Evolutionary conservation across 2,113 vertebrate species (phyloP).

Genomic region (Xiphorhynchus elegans): DNA sequence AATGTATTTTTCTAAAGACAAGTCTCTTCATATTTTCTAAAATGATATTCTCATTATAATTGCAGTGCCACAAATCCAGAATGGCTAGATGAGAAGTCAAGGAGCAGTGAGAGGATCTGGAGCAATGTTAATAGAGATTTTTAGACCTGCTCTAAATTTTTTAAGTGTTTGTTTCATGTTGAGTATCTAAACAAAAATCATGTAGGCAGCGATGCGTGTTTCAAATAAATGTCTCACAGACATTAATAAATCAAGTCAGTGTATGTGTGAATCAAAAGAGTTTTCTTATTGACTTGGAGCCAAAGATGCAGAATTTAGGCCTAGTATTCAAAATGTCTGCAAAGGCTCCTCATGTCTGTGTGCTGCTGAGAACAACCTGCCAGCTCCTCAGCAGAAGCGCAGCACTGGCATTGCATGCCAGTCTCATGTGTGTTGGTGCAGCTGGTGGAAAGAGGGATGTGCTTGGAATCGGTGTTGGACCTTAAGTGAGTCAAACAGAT

Average conservation of each 20-base stretch:
- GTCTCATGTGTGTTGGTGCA: not conserved
- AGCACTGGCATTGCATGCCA: accelerated
- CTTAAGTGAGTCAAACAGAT: not conserved
- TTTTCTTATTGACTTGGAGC: not conserved
- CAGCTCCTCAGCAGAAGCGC: not conserved
- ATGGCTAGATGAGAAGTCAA: not conserved
- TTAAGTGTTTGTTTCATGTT: not conserved
- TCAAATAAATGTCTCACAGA: not conserved
- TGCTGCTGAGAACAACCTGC: not conserved
- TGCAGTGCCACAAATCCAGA: not conserved
- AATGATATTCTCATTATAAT: not conserved
- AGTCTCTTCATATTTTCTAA: not conserved
- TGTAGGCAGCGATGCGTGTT: accelerated
- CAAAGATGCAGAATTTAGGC: not conserved
- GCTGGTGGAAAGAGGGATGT: not conserved
- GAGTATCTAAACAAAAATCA: not conserved
- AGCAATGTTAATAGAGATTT: not conserved
- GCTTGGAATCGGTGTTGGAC: not conserved
- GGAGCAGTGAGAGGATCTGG: not conserved
- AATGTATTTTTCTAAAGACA: not conserved
- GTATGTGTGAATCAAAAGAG: not conserved
- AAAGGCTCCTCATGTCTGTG: not conserved
- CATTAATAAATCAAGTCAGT: not conserved
- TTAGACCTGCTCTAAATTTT: not conserved
- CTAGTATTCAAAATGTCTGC: not conserved